Conservation (phyloP, 2,888 invertebrate species). For the Drepana falcataria region DNA sequence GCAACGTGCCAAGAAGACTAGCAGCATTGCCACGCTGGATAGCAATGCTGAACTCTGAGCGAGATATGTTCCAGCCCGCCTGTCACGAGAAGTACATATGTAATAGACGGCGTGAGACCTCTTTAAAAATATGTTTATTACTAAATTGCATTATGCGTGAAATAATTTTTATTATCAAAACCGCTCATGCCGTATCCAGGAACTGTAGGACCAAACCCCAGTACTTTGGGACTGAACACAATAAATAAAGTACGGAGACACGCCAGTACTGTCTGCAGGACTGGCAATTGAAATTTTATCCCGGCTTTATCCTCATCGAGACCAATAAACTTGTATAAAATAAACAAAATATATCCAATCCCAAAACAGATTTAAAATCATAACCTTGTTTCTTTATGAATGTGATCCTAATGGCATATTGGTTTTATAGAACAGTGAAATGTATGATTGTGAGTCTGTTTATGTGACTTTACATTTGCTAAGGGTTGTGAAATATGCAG, state of each 20-base stretch:
- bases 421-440: constrained; percentile 1
- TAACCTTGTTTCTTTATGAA: constrained; percentile 42
- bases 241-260: constrained; percentile 72
- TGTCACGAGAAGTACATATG: too few relatives aligned
- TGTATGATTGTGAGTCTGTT: too few relatives aligned
- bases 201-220: constrained; percentile 23
- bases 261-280: constrained; percentile 61
- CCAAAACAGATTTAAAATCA: constrained; percentile 47
- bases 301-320: constrained; percentile 64
- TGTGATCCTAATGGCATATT: constrained; percentile 18
- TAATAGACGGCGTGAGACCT: too few relatives aligned
- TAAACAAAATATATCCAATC: constrained; percentile 53
- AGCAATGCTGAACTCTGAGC: too few relatives aligned
- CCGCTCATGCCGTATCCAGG: constrained; percentile 28
- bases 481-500: too few relatives aligned
- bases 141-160: too few relatives aligned
- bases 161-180: too few relatives aligned
- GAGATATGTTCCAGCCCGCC: too few relatives aligned
- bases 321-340: constrained; percentile 68
- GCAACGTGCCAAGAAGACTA: too few relatives aligned
- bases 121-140: too few relatives aligned
- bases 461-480: too few relatives aligned
- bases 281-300: constrained; percentile 76
- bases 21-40: too few relatives aligned
- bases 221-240: constrained; percentile 58